These are phyloP conservation scores for Eupithecia dodoneata DNA, from an alignment of 2,888 invertebrate genomes.

Conservation along the genomic window DNA sequence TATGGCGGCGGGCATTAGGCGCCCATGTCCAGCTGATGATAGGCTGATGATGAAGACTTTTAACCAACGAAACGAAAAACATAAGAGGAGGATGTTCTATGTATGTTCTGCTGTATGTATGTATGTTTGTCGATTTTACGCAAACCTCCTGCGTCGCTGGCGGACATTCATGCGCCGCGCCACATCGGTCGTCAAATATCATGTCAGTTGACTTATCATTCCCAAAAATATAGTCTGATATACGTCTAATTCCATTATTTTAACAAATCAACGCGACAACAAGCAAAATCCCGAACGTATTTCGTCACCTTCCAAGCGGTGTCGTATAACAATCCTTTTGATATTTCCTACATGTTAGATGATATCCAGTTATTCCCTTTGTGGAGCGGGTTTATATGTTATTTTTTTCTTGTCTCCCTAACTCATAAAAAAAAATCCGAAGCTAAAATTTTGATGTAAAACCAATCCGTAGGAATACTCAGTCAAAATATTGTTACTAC, in stretches of 20 bases:
- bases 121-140: too few relatives aligned
- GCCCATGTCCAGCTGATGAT: too few relatives aligned
- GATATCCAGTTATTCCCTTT: slow-evolving; percentile 38
- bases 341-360: slow-evolving; percentile 32
- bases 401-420: not conserved
- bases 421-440: not conserved
- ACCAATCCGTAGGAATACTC: not conserved
- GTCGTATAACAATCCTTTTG: slow-evolving; percentile 32
- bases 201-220: too few relatives aligned
- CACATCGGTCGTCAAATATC: too few relatives aligned
- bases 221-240: not conserved
- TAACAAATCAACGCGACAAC: not conserved
- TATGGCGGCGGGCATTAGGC: too few relatives aligned
- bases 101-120: too few relatives aligned
- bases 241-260: not conserved
- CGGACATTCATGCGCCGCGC: too few relatives aligned
- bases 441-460: not conserved
- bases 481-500: not conserved
- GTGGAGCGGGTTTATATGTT: slow-evolving; percentile 13
- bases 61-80: too few relatives aligned
- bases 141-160: too few relatives aligned
- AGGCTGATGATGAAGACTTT: too few relatives aligned
- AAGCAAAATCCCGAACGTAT: not conserved
- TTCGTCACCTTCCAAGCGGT: slow-evolving; percentile 5
- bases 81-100: too few relatives aligned